These are phyloP conservation scores for Synaphobranchus kaupii DNA, from an alignment of 2,797 vertebrate genomes.

Conservation along the genomic window DNA sequence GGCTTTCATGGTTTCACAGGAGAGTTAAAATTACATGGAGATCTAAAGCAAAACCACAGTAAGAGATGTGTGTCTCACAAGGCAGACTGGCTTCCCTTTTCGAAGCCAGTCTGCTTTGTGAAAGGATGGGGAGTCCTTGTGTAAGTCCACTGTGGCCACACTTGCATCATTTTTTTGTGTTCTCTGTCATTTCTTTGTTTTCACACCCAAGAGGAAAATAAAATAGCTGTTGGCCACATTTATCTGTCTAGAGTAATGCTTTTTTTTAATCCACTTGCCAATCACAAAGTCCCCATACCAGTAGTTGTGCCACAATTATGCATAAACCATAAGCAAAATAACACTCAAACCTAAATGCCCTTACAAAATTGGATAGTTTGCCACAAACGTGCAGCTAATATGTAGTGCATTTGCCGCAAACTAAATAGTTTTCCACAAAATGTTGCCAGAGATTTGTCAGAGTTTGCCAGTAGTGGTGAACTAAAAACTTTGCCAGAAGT, in stretches of 20 bases:
- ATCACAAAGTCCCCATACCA: not conserved
- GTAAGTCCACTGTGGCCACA: not conserved
- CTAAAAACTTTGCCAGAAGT: too few species aligned
- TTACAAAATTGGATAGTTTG: too few species aligned
- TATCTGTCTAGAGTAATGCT: not conserved
- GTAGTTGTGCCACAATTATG: not conserved
- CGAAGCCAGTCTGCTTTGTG: slow-evolving; percentile 21
- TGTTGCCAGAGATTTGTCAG: too few species aligned
- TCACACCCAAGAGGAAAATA: not conserved
- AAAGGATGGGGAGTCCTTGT: slow-evolving; percentile 44
- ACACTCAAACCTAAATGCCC: not conserved
- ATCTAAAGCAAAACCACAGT: not conserved
- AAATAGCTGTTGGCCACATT: not conserved
- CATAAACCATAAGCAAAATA: not conserved
- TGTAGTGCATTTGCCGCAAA: too few species aligned
- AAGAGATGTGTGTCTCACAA: not conserved
- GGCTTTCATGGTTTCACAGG: too few species aligned
- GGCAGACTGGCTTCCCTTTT: not conserved
- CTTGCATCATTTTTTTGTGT: not conserved
- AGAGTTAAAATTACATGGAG: not conserved
- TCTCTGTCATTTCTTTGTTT: not conserved
- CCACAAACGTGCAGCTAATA: too few species aligned
- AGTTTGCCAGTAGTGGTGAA: too few species aligned
- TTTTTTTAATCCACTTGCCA: not conserved
- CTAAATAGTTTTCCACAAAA: too few species aligned